Evolutionary conservation across 1,140 invertebrate species (phyloP).

Genomic region (Stenopsyche tienmushanensis): DNA sequence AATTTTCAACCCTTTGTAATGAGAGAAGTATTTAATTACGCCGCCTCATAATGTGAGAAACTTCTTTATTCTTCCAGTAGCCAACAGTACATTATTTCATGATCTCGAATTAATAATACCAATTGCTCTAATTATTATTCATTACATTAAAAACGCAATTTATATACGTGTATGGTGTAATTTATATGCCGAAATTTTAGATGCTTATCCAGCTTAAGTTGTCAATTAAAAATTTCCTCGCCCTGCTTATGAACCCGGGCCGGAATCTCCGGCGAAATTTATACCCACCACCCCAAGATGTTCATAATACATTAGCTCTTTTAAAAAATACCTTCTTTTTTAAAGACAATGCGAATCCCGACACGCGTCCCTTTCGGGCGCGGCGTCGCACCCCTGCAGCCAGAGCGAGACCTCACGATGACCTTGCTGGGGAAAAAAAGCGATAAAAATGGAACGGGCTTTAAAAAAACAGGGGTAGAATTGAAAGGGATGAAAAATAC

Average conservation of each 20-base stretch:
- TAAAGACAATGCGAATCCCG: not conserved
- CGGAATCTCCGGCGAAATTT: constrained; percentile 10
- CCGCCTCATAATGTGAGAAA: no score
- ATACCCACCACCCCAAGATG: constrained; percentile 7
- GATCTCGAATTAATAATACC: no score
- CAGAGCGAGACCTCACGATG: not conserved
- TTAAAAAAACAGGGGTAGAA: constrained; percentile 28
- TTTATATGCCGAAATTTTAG: not conserved
- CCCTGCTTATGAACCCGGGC: not conserved
- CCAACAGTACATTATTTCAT: no score
- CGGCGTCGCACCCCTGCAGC: not conserved
- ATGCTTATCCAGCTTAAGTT: no score
- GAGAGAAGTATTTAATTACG: no score
- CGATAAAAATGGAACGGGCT: constrained; percentile 25
- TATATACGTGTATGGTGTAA: not conserved
- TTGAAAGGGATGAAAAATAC: not conserved
- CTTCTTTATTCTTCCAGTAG: no score
- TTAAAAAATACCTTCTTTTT: constrained; percentile 17
- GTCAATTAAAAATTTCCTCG: constrained; percentile 17
- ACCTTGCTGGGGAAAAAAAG: constrained; percentile 12
- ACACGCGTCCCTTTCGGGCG: not conserved
- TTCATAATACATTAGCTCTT: constrained; percentile 32
- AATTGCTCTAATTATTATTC: no score
- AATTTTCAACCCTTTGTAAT: no score
- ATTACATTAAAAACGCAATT: no score